phyloP scores from a whole-genome alignment of 2,797 vertebrate species.

The Acrossocheilus fasciatus region DNA sequence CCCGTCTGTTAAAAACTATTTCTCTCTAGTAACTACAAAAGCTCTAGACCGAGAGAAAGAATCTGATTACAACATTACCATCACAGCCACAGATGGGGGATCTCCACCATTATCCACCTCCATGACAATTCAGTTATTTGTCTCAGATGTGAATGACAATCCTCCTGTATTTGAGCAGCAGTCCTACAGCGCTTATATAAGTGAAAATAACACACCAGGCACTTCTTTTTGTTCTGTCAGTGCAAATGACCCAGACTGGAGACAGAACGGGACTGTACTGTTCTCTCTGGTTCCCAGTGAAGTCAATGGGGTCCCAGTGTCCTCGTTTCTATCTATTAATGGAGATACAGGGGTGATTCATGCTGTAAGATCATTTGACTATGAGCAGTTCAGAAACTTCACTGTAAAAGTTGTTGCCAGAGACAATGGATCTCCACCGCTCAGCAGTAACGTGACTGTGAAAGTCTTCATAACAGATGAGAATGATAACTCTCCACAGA shows the following conservation, averaged over 20 bases:
- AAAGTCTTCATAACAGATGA: slow-evolving; percentile 80
- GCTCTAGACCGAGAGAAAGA: slow-evolving; percentile 71
- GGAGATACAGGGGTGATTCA: slow-evolving; percentile 42
- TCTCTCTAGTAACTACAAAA: slow-evolving; percentile 73
- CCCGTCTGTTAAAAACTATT: slow-evolving; percentile 80
- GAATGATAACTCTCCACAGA: slow-evolving; percentile 81
- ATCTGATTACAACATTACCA: neutral
- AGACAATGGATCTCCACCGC: slow-evolving; percentile 71
- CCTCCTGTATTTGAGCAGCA: slow-evolving; percentile 64
- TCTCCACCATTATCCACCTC: too few species aligned
- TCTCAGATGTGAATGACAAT: slow-evolving; percentile 67
- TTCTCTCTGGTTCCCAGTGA: slow-evolving; percentile 51
- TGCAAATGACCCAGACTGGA: slow-evolving; percentile 58
- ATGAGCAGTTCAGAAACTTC: slow-evolving; percentile 53
- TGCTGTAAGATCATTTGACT: slow-evolving; percentile 39
- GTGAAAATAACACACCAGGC: slow-evolving; percentile 67
- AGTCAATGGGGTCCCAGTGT: slow-evolving; percentile 29
- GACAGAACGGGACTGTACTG: slow-evolving; percentile 54
- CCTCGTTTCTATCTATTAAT: slow-evolving; percentile 54
- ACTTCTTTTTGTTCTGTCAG: slow-evolving; percentile 61
- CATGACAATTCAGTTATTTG: too few species aligned
- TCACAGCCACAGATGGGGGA: too few species aligned
- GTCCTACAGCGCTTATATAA: slow-evolving; percentile 68
- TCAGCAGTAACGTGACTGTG: slow-evolving; percentile 78
- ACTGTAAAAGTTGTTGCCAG: slow-evolving; percentile 73